Evolutionary conservation across 2,113 vertebrate genomes (phyloP).

Genomic region (Ptilonorhynchus violaceus): DNA sequence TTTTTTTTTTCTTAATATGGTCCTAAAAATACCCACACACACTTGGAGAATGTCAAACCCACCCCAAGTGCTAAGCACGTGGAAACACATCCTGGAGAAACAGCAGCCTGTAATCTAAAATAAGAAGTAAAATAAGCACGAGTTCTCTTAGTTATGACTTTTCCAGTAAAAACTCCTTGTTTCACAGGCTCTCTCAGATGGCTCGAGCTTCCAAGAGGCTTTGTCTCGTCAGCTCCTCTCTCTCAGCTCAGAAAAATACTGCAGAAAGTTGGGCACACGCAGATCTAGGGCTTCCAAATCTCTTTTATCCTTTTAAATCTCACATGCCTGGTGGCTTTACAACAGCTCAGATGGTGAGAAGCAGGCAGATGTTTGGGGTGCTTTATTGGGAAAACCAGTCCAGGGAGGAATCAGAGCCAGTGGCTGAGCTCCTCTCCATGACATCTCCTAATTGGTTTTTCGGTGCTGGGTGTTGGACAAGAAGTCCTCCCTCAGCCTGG

Average conservation of each 20-base stretch:
- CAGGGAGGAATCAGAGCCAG: neutral
- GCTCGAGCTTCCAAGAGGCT: neutral
- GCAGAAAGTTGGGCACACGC: neutral
- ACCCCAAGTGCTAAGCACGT: neutral
- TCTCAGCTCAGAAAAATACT: neutral
- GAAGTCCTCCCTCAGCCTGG: neutral
- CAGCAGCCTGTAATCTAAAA: neutral
- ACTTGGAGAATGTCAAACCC: neutral
- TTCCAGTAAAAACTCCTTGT: neutral
- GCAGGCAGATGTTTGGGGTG: neutral
- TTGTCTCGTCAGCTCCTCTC: neutral
- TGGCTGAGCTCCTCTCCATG: neutral
- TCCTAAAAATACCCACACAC: neutral
- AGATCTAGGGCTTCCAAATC: neutral
- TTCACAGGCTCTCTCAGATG: neutral
- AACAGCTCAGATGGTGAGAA: neutral
- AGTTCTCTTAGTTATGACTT: neutral
- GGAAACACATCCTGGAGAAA: neutral
- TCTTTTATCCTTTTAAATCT: neutral
- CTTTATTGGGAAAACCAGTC: neutral
- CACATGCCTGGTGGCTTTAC: neutral
- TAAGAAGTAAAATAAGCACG: neutral
- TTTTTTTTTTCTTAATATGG: accelerated
- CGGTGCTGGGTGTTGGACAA: neutral
- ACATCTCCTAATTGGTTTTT: neutral